These are phyloP conservation scores for Varanus salvator DNA, from an alignment of 2,113 vertebrate genomes.

Conservation along the genomic window DNA sequence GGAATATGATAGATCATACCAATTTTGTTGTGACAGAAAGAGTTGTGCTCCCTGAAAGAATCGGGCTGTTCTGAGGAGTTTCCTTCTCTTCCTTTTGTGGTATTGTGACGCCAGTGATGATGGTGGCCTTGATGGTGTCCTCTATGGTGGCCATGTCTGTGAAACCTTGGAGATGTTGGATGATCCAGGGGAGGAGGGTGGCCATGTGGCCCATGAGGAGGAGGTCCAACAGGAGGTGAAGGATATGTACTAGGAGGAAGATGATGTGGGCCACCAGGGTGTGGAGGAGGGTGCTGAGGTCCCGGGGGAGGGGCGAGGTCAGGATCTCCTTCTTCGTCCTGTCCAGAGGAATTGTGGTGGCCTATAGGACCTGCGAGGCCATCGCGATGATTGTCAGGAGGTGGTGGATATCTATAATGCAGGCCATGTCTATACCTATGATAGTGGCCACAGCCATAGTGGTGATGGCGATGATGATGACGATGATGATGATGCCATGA, in stretches of 20 bases:
- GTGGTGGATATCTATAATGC: conserved; percentile 6
- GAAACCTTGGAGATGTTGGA: neutral
- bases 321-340: neutral
- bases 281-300: neutral
- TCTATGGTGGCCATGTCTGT: neutral
- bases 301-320: neutral
- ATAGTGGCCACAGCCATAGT: conserved; percentile 5
- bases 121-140: no score
- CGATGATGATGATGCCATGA: conserved; percentile 30
- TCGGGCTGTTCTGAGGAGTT: conserved; percentile 25
- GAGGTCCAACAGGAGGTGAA: neutral
- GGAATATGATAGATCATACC: conserved; percentile 62
- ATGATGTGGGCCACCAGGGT: neutral
- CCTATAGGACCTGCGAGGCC: neutral
- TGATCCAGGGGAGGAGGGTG: no score
- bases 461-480: neutral
- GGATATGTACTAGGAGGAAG: neutral
- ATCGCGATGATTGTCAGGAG: conserved; percentile 14
- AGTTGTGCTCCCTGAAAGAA: conserved; percentile 30
- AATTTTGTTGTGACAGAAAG: conserved; percentile 2
- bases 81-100: conserved; percentile 24
- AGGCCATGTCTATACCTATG: neutral
- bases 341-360: conserved; percentile 22
- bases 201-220: neutral
- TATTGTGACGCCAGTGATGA: conserved; percentile 12